phyloP scores from a whole-genome alignment of 1,140 invertebrate species.

The Latrodectus geometricus region DNA sequence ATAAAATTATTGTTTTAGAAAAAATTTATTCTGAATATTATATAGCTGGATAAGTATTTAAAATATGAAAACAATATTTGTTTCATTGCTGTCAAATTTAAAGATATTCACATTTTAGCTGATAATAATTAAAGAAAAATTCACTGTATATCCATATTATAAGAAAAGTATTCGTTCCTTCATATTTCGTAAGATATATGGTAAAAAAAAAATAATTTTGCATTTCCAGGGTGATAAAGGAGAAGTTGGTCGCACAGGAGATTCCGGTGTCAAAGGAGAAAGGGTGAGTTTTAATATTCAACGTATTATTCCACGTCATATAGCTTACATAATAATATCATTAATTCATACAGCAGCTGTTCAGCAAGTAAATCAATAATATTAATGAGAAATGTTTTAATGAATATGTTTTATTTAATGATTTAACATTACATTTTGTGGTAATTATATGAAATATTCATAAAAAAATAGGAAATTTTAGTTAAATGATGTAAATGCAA shows the following conservation, averaged over 20 bases:
- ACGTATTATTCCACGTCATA: neutral
- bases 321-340: neutral
- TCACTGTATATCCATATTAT: neutral
- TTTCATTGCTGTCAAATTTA: neutral
- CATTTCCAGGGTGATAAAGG: slow-evolving; percentile 53
- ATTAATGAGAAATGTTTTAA: no score
- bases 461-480: no score
- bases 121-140: neutral
- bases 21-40: no score
- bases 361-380: no score
- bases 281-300: slow-evolving; percentile 19
- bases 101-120: neutral
- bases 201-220: neutral
- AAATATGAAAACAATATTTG: neutral
- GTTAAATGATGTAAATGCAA: no score
- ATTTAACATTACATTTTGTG: no score
- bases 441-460: no score
- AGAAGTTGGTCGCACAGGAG: slow-evolving; percentile 30
- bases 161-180: neutral
- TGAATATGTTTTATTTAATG: no score
- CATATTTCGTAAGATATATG: neutral
- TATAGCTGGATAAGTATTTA: neutral
- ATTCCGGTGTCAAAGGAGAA: slow-evolving; percentile 51
- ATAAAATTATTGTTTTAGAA: no score
- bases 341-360: no score